Evolutionary conservation across 2,888 invertebrate species (phyloP), one percentile per base, ranked within the genome.

Genomic region (Luperina nickerlii): DNA sequence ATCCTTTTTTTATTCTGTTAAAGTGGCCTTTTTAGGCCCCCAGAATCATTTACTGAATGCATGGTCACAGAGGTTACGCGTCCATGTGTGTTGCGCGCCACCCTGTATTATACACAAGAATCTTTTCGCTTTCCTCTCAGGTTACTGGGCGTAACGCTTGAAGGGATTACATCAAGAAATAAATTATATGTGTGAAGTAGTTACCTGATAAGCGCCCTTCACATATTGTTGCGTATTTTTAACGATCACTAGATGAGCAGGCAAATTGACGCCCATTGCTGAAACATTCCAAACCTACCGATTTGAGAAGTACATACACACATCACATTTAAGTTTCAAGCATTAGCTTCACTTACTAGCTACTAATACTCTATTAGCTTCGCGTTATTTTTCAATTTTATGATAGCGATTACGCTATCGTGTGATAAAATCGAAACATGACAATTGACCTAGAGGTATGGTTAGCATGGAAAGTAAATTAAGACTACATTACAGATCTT

Each of bases 211-310:
- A 66, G 95, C 94, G 1, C 98, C 98, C 80, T 97, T 97, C 45
- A 97, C 97, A 92, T 98, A 98, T 87, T 98, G 97, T 90, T 98
- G 97, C 0, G 98, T 98, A 45, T 98, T 98, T 94, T 98, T 98
- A 65, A 98, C 96, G 38, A 98, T 97, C 8, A 98, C 98, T 68
- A 98, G 96, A 95, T 98, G 98, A 5, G 98, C 98, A 15, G 98
- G 98, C 66, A 98, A 95, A 94, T 98, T 98, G 0, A 98, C 98
- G 9, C 98, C 98, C 98, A 98, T 98, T 4, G 98, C 98, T 96
- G 97, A 73, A 93, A 89, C 9, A 54, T 32, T 81, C 6, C 24
- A 51, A 51, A 51, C 18, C 5, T 27, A 48, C 5, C 2, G 24
- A n/a, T 45, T n/a, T 45, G 0, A 67, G 9, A 67, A 20, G 65